A percentile compares a stretch with the other conserved stretches of the same genome.
These are phyloP conservation scores for Erebia aethiops DNA, from an alignment of 2,888 invertebrate genomes.

Conservation along the genomic window DNA sequence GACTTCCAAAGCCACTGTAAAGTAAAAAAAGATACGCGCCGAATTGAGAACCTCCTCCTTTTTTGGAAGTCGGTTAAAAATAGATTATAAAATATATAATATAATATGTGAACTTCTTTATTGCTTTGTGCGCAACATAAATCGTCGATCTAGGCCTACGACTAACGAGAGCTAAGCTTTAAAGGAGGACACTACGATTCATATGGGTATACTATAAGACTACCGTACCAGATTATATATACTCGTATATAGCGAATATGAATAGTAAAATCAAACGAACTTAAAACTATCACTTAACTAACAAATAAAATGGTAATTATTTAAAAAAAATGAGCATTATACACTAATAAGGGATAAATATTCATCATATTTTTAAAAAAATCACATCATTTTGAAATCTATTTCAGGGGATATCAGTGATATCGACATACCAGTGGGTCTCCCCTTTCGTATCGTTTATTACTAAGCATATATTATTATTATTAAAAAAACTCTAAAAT, in stretches of 20 bases:
- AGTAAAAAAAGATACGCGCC: no score
- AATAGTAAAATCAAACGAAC: constrained; percentile 66
- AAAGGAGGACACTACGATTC: constrained; percentile 49
- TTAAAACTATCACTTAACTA: constrained; percentile 72
- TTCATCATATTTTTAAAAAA: constrained; percentile 64
- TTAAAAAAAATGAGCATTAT: constrained; percentile 79
- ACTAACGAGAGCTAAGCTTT: constrained; percentile 61
- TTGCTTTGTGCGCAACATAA: constrained; percentile 70
- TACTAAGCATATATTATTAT: constrained; percentile 59
- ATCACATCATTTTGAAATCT: constrained; percentile 63
- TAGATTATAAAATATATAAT: constrained; percentile 25
- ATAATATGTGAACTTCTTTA: constrained; percentile 14
- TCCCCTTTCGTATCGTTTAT: constrained; percentile 54
- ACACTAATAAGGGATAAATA: constrained; percentile 77
- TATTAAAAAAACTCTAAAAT: constrained; percentile 67
- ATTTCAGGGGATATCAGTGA: constrained; percentile 49
- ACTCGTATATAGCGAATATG: constrained; percentile 48
- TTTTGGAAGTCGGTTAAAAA: no score
- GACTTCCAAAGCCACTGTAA: no score
- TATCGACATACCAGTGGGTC: constrained; percentile 53
- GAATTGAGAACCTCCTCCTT: no score
- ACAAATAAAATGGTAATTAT: constrained; percentile 76
- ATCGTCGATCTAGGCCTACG: constrained; percentile 50
- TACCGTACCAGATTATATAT: constrained; percentile 61
- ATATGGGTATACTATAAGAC: constrained; percentile 51